Conservation (phyloP, 2,888 invertebrate species). For the Philaethria dido region DNA sequence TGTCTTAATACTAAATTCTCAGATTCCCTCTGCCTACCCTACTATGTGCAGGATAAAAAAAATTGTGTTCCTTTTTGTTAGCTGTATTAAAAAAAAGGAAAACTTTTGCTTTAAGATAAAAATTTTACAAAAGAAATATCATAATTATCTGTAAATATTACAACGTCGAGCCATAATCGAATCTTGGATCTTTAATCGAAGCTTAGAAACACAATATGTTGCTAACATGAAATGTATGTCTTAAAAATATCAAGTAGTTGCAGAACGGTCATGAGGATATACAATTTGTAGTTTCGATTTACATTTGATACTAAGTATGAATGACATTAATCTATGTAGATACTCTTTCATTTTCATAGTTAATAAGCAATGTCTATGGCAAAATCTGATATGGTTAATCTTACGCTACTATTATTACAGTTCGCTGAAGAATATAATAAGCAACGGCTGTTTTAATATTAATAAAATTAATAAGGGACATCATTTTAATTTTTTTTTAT, state of each 20-base stretch:
- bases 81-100: too few species aligned
- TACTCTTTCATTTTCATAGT: conserved; percentile 15
- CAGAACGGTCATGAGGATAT: not conserved
- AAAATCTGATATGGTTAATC: conserved; percentile 19
- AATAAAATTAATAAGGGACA: not conserved
- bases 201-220: not conserved
- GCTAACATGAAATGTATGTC: not conserved
- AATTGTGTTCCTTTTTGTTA: too few species aligned
- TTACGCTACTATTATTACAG: conserved; percentile 11
- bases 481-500: too few species aligned
- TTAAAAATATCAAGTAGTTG: not conserved
- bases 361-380: conserved; percentile 21
- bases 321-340: conserved; percentile 22
- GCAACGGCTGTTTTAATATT: not conserved
- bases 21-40: too few species aligned
- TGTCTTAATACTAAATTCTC: too few species aligned
- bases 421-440: conserved; percentile 1
- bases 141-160: too few species aligned
- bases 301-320: conserved; percentile 16
- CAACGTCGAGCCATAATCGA: too few species aligned
- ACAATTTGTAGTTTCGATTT: conserved; percentile 5
- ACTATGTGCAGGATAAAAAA: too few species aligned
- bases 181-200: not conserved
- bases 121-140: too few species aligned
- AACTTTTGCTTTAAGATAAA: too few species aligned